A percentile compares a stretch with the other conserved stretches of the same genome.
These are phyloP conservation scores for Rhizoglyphus robini DNA, from an alignment of 1,140 invertebrate species.

Conservation along the genomic window DNA sequence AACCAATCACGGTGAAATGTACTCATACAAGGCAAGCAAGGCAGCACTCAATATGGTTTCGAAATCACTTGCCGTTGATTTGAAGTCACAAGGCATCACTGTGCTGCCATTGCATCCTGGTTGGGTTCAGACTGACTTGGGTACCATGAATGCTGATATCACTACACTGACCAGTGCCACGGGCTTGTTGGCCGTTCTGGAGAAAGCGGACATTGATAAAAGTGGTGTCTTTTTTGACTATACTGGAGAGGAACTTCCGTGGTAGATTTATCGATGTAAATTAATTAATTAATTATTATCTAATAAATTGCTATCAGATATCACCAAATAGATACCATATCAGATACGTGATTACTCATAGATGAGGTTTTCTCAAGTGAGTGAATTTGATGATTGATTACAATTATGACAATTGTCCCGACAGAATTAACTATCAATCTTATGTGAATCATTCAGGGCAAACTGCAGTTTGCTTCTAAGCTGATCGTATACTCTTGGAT, in stretches of 20 bases:
- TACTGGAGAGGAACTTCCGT: conserved; percentile 54
- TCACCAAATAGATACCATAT: too few relatives aligned
- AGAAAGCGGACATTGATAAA: conserved; percentile 45
- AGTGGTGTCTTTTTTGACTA: conserved; percentile 61
- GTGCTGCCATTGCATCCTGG: conserved; percentile 66
- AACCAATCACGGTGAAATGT: conserved; percentile 55
- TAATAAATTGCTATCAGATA: too few relatives aligned
- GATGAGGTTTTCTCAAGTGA: too few relatives aligned
- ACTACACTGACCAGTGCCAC: conserved; percentile 48
- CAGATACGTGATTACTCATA: too few relatives aligned
- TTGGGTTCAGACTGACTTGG: conserved; percentile 81
- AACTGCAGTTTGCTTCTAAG: too few relatives aligned
- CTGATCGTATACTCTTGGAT: too few relatives aligned
- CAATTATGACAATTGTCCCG: too few relatives aligned
- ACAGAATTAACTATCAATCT: too few relatives aligned
- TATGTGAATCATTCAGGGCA: too few relatives aligned
- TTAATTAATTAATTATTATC: too few relatives aligned
- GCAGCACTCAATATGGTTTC: conserved; percentile 71
- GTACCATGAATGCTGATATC: conserved; percentile 57
- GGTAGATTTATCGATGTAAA: too few relatives aligned
- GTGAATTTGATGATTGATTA: too few relatives aligned
- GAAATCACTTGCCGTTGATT: conserved; percentile 64
- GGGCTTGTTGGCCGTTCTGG: conserved; percentile 50
- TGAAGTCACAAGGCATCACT: conserved; percentile 58
- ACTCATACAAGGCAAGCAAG: conserved; percentile 70